Percentiles rank a stretch among this genome's conserved stretches.
phyloP scores from a whole-genome alignment of 1,140 invertebrate species.

The Ceratina japonica region DNA sequence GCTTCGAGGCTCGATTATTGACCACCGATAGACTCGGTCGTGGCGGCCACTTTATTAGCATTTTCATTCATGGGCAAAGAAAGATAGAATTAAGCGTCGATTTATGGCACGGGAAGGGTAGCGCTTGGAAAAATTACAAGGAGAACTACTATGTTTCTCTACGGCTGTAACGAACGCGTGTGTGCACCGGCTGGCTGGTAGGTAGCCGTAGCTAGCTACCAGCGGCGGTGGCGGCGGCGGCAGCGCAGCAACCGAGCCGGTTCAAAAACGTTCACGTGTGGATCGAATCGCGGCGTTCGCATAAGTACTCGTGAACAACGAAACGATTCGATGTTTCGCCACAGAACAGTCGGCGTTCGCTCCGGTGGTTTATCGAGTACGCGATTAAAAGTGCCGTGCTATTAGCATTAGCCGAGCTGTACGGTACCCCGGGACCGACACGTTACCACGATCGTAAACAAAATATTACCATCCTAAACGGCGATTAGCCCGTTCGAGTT shows the following conservation, averaged over 20 bases:
- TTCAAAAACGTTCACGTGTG: slow-evolving; percentile 2
- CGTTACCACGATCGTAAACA: slow-evolving; percentile 49
- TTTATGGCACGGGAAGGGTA: slow-evolving; percentile 7
- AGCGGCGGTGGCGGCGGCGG: no score
- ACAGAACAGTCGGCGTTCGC: background rate
- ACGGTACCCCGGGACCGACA: background rate
- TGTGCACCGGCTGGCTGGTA: no score
- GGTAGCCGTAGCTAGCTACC: no score
- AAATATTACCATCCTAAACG: slow-evolving; percentile 33
- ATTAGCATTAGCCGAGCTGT: slow-evolving; percentile 28
- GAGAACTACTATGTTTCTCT: background rate
- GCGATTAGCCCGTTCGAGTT: slow-evolving; percentile 43
- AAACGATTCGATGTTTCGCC: slow-evolving; percentile 21
- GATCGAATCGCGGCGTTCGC: background rate
- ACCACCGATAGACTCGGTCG: slow-evolving; percentile 23
- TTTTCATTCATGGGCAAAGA: slow-evolving; percentile 49
- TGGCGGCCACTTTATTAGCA: slow-evolving; percentile 27
- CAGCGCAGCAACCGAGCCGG: background rate
- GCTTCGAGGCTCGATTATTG: slow-evolving; percentile 39
- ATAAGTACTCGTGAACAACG: background rate
- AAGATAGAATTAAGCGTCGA: slow-evolving; percentile 29
- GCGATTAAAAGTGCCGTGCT: slow-evolving; percentile 46
- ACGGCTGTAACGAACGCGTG: background rate
- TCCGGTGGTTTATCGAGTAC: slow-evolving; percentile 2
- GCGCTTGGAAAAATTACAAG: slow-evolving; percentile 18